Base-by-base conservation (phyloP, 1,140 invertebrate species). In the Penaeus japonicus region DNA sequence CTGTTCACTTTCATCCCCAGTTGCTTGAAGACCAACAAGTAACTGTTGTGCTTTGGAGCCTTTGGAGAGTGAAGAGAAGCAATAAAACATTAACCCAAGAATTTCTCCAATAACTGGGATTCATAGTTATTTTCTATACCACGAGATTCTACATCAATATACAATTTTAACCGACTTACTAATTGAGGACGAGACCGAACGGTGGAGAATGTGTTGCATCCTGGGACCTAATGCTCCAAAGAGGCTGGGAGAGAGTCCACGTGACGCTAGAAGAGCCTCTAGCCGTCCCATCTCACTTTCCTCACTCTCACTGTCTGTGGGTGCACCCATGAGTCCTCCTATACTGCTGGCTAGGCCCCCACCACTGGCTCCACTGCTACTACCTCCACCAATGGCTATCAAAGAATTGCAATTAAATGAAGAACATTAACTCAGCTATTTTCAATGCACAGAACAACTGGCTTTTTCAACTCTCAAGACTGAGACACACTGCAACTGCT, bases 181-280 rank as follows among this genome's bases (percentile, higher is more conserved):
- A 39, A 91, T 90, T 62, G 89, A 90, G n/a, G 89, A 87, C 7
- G 89, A 90, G 94, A 99, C 98, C 88, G 97, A 98, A 84, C 98
- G 94, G 92, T 99, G 98, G 65, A 99, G 93, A 32, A 99, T 94
- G 92, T 99, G 98, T 91, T 99, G 98, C 97, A 99, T 99, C 62
- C 98, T 94, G 57, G 98, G 97, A 12, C 97, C 98, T 47, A 99
- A 94, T 53, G 97, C 97, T 22, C 98, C 97, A 92, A 99, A 98
- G 53, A 99, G 94, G 92, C 99, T 98, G 2, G 98, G 98, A 17
- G 98, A 98, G 90, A 99, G 92, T 17, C 98, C 98, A 91, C 98
- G 94, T 27, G 98, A 96, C 94, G 99, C 98, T 30, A 99, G 94
- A 82, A 99, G 93, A 22, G 97, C 97, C 93, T 98, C 97, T 32